Evolutionary conservation across 1,140 invertebrate genomes (phyloP), one percentile per base, ranked within the genome.

Genomic region (Drosophila pachea): DNA sequence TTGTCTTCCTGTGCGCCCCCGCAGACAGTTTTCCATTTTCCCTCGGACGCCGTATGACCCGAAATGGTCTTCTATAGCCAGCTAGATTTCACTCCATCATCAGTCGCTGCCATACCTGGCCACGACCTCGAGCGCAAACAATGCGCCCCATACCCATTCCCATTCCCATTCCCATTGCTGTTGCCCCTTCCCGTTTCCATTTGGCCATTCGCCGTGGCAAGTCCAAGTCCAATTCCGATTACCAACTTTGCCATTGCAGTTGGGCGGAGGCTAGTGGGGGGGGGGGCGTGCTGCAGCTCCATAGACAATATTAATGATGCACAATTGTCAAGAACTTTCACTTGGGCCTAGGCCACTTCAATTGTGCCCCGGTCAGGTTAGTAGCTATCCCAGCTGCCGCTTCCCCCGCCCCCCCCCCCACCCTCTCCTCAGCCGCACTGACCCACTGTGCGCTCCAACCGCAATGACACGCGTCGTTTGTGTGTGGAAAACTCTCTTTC

Each of bases 281-380:
- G 40, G 33, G 40, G 12, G 14, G 35, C 11, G 48, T 52, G 40
- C 36, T 50, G 29, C 54, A 53, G 54, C 55, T 66, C 71, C 61
- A 76, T 76, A 84, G 78, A 83, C 78, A 84, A 83, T 83, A 84
- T 83, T 83, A 83, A 83, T 83, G 78, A 83, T 83, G 78, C 78
- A 83, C 78, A 71, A 83, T 83, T 83, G 78, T 83, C 78, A 83
- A 83, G 81, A 83, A 83, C 78, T 83, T 83, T 83, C 78, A 83
- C 78, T 83, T 70, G 68, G 76, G 75, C 75, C 76, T 69, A 78
- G 73, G 76, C 78, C 78, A 76, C 79, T 86, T 53, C 65, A 73
- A 77, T 66, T 82, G 79, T 74, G 65, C 67, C 63, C 49, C 42
- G 72, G 55, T 43, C 56, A 76, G 77, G 73, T 73, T 43, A 66